Percentiles rank a stretch among this genome's conserved stretches.
These are phyloP conservation scores for Heteropelma amictum DNA, from an alignment of 2,888 invertebrate species.

Conservation along the genomic window DNA sequence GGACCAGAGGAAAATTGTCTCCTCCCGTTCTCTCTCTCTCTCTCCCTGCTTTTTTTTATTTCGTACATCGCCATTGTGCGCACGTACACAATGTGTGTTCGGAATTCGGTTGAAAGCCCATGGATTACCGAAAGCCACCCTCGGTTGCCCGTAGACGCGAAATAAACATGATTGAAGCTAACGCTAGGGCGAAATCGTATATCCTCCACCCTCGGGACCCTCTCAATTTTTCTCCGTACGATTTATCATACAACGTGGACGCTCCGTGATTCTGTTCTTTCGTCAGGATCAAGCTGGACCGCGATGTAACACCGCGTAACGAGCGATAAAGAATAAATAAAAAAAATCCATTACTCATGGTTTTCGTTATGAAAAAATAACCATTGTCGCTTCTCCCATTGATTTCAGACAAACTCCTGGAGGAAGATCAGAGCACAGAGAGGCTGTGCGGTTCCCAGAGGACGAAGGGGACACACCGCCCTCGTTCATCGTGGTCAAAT, in stretches of 20 bases:
- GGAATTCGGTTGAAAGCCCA: conserved; percentile 43
- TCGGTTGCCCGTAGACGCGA: conserved; percentile 62
- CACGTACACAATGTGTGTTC: conserved; percentile 40
- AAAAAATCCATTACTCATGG: too few relatives aligned
- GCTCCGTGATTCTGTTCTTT: background rate
- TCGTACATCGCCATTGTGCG: background rate
- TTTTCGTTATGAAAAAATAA: background rate
- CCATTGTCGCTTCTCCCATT: background rate
- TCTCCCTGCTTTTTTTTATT: background rate
- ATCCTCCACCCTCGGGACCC: background rate
- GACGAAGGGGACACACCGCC: conserved; percentile 90
- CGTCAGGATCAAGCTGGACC: too few relatives aligned
- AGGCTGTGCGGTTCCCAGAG: conserved; percentile 83
- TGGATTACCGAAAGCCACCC: conserved; percentile 65
- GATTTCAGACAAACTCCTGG: conserved; percentile 80
- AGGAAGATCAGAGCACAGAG: conserved; percentile 81
- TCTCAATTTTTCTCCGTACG: conserved; percentile 20
- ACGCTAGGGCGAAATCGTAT: conserved; percentile 23
- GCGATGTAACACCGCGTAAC: too few relatives aligned
- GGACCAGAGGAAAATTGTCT: conserved; percentile 57
- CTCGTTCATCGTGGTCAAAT: conserved; percentile 88
- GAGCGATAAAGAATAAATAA: too few relatives aligned
- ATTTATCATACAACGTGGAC: conserved; percentile 32
- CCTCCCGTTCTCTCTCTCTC: background rate
- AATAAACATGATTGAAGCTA: conserved; percentile 64